Evolutionary conservation across 37 sponge, comb jelly and placozoan genomes (phyloP).

Genomic region (Hormiphora californensis): DNA sequence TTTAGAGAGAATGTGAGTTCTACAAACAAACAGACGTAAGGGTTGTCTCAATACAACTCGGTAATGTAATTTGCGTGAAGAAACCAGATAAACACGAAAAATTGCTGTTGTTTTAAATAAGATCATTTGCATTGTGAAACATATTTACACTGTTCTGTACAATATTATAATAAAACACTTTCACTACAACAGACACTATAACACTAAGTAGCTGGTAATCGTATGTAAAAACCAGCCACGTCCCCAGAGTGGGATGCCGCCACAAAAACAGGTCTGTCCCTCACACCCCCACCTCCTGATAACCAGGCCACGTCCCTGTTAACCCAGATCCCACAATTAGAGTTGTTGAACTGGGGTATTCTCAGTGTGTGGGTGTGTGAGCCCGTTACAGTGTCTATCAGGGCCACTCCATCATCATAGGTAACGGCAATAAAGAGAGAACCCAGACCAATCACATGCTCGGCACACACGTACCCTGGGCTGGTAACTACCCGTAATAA

Average conservation of each 20-base stretch:
- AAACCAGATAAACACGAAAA: no score
- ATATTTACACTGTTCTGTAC: no score
- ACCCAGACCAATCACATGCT: neutral
- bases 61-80: no score
- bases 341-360: conserved; percentile 7
- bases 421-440: conserved; percentile 7
- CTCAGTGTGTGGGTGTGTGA: neutral
- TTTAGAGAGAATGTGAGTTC: no score
- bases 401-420: neutral
- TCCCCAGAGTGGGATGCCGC: conserved; percentile 9
- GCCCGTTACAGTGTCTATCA: neutral
- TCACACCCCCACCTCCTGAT: neutral
- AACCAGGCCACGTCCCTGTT: neutral
- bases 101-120: no score
- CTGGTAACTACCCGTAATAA: neutral
- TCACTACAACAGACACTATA: no score
- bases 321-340: conserved; percentile 14
- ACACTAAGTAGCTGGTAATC: no score
- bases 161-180: no score
- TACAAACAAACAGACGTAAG: no score
- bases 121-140: no score
- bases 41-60: no score
- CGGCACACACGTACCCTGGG: neutral
- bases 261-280: neutral
- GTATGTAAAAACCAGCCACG: neutral